phyloP scores from a whole-genome alignment of 2,113 vertebrate species.

The Phycodurus eques region DNA sequence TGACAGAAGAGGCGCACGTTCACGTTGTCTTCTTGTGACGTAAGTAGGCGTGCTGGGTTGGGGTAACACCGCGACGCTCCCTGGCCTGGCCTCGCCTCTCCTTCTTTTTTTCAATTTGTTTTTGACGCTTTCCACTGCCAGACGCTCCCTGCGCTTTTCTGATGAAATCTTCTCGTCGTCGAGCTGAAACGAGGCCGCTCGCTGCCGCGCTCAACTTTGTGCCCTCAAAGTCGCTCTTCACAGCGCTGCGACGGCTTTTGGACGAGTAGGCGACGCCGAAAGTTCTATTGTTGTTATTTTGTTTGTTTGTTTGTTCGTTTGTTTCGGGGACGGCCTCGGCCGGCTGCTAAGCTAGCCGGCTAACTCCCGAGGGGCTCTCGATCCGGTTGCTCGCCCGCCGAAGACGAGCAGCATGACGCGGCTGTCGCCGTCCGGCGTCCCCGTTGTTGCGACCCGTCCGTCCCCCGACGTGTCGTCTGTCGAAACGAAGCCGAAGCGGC shows the following conservation, averaged over 20 bases:
- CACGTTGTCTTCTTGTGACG: conserved; percentile 19
- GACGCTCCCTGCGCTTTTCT: conserved; percentile 63
- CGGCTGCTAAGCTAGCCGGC: background rate
- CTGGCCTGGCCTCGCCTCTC: background rate
- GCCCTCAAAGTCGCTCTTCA: background rate
- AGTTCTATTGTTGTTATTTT: no score
- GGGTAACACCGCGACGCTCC: conserved; percentile 40
- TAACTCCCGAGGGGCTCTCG: background rate
- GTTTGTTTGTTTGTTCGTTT: no score
- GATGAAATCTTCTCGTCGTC: conserved; percentile 67
- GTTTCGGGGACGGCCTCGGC: no score
- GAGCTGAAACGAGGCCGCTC: conserved; percentile 1
- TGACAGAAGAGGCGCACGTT: background rate
- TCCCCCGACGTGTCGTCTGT: background rate
- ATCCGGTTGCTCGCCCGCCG: background rate
- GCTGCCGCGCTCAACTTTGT: background rate
- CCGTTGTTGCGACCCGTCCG: background rate
- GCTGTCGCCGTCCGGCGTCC: background rate
- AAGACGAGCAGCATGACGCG: background rate
- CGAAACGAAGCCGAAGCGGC: background rate
- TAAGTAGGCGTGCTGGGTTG: conserved; percentile 16
- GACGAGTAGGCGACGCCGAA: background rate
- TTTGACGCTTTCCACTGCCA: background rate
- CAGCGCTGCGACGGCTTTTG: background rate
- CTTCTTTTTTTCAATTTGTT: no score